Conservation (phyloP, 64 coral and sea anemone species). For the Pocillopora damicornis region DNA sequence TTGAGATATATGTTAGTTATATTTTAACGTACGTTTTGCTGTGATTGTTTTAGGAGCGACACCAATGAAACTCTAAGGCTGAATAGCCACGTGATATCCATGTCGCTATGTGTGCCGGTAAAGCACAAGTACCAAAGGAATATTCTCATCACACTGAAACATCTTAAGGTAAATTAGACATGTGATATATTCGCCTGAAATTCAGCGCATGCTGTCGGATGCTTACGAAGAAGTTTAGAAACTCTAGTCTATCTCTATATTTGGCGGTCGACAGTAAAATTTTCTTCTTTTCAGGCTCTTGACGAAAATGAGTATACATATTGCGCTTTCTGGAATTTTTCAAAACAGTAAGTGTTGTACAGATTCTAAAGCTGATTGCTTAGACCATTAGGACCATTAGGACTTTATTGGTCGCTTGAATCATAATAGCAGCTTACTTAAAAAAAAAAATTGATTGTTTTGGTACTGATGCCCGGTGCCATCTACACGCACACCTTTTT, state of each 20-base stretch:
- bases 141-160: slow-evolving; percentile 14
- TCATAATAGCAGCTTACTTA: too few species aligned
- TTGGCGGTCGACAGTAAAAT: not conserved
- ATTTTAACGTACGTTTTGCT: not conserved
- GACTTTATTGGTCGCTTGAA: too few species aligned
- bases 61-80: slow-evolving; percentile 26
- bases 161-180: slow-evolving; percentile 6
- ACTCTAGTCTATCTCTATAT: too few species aligned
- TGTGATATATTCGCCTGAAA: not conserved
- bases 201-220: too few species aligned
- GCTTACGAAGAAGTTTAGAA: too few species aligned
- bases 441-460: too few species aligned
- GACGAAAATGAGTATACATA: slow-evolving; percentile 38
- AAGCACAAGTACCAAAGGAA: not conserved
- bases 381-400: too few species aligned
- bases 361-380: not conserved
- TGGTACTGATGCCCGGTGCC: too few species aligned
- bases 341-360: slow-evolving; percentile 35
- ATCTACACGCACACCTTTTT: too few species aligned
- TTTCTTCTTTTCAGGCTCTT: not conserved
- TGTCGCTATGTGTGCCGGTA: not conserved
- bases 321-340: slow-evolving; percentile 70
- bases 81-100: slow-evolving; percentile 55
- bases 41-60: not conserved
- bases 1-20: not conserved